A percentile compares a stretch with the other conserved stretches of the same genome.
phyloP scores from a whole-genome alignment of 2,797 vertebrate genomes.

The Eurystomus glaucurus region DNA sequence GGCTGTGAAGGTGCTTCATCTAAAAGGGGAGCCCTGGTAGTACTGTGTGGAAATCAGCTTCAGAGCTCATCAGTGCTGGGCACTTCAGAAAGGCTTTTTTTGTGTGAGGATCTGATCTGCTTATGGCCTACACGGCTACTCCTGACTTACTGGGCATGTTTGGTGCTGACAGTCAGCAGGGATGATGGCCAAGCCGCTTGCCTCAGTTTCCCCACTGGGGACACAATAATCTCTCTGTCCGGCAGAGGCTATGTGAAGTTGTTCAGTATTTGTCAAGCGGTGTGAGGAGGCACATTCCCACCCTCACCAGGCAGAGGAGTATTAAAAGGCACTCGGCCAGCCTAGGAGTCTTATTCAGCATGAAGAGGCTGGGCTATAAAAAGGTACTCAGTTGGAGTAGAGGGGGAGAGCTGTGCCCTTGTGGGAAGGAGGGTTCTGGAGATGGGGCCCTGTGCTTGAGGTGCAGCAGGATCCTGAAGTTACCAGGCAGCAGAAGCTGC shows the following conservation, averaged over 20 bases:
- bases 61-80: neutral
- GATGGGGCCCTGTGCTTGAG: neutral
- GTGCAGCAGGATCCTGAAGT: neutral
- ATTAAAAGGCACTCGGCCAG: neutral
- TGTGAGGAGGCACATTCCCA: neutral
- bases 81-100: neutral
- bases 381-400: neutral
- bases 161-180: neutral
- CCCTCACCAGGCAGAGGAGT: neutral
- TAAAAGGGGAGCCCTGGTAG: neutral
- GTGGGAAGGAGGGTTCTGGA: neutral
- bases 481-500: neutral
- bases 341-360: neutral
- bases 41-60: slow-evolving; percentile 18
- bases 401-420: neutral
- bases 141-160: neutral
- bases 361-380: neutral
- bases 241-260: neutral
- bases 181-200: neutral
- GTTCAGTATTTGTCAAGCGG: neutral
- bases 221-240: neutral
- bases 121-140: neutral
- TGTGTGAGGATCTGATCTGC: slow-evolving; percentile 26
- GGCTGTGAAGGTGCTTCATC: slow-evolving; percentile 13
- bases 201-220: neutral